Evolutionary conservation across 2,888 invertebrate genomes (phyloP).

Genomic region (Gymnoscelis rufifasciata): DNA sequence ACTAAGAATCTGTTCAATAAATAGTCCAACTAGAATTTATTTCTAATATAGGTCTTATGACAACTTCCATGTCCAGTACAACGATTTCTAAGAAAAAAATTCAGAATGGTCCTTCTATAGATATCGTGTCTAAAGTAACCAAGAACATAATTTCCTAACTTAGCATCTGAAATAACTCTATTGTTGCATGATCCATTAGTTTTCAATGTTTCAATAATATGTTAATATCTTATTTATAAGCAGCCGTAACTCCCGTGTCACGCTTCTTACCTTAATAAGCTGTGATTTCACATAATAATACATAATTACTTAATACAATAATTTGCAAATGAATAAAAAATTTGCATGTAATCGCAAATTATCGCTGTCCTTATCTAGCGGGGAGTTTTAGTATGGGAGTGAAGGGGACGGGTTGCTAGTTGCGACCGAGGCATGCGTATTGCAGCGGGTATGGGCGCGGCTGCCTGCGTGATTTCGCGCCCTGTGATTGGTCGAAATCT

Average conservation of each 20-base stretch:
- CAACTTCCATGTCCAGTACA: no score
- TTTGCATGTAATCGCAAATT: slow-evolving; percentile 64
- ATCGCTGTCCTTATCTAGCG: slow-evolving; percentile 45
- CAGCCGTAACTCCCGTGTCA: slow-evolving; percentile 39
- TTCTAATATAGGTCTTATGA: no score
- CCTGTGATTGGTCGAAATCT: slow-evolving; percentile 55
- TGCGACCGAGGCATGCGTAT: slow-evolving; percentile 64
- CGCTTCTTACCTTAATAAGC: slow-evolving; percentile 40
- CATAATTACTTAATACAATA: slow-evolving; percentile 72
- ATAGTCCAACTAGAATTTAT: no score
- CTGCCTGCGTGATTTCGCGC: slow-evolving; percentile 50
- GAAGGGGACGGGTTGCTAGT: slow-evolving; percentile 48
- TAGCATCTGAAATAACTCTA: slow-evolving; percentile 9
- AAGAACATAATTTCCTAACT: slow-evolving; percentile 3
- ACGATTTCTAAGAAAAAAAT: no score
- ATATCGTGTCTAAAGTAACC: slow-evolving; percentile 13
- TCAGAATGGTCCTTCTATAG: no score
- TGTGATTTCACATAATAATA: slow-evolving; percentile 60
- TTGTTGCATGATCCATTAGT: slow-evolving; percentile 4
- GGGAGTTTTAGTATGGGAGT: slow-evolving; percentile 31
- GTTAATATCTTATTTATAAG: slow-evolving; percentile 22
- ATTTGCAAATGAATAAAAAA: slow-evolving; percentile 74
- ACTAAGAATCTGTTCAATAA: no score
- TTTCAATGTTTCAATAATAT: slow-evolving; percentile 13
- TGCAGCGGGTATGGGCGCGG: slow-evolving; percentile 69